These are phyloP conservation scores for Ardeotis arabs DNA, from an alignment of 2,113 vertebrate species.

Conservation along the genomic window DNA sequence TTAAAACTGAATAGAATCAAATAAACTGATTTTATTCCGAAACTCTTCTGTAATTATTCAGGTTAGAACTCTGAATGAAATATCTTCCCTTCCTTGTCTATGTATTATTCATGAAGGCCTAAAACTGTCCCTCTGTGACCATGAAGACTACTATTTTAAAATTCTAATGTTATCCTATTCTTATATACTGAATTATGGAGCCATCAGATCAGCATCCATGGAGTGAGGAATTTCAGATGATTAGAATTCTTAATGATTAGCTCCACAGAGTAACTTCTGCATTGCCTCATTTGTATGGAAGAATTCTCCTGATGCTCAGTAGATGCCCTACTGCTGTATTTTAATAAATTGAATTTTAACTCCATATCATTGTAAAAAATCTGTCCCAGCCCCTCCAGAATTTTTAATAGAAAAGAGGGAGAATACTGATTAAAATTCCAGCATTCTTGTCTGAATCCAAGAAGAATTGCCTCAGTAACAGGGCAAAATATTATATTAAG, in stretches of 20 bases:
- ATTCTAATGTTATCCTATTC: slow-evolving; percentile 33
- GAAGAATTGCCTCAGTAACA: not conserved
- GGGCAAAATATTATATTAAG: not conserved
- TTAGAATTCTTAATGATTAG: slow-evolving; percentile 58
- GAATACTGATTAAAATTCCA: not conserved
- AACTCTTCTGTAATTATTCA: not conserved
- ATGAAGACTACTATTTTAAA: not conserved
- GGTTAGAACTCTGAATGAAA: not conserved
- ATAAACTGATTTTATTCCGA: not conserved
- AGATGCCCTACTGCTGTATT: slow-evolving; percentile 25
- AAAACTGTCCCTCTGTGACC: slow-evolving; percentile 22
- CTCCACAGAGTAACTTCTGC: not conserved
- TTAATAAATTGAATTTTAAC: slow-evolving; percentile 50
- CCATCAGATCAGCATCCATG: slow-evolving; percentile 22
- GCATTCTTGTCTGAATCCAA: not conserved
- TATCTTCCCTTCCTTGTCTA: not conserved
- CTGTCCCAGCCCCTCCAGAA: not conserved
- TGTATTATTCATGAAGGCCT: slow-evolving; percentile 27
- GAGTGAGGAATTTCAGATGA: slow-evolving; percentile 39
- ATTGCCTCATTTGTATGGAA: slow-evolving; percentile 45
- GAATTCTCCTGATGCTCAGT: slow-evolving; percentile 34
- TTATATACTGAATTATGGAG: slow-evolving; percentile 38
- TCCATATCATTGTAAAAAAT: not conserved
- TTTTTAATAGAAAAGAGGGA: not conserved
- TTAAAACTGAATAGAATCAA: not conserved